phyloP scores from a whole-genome alignment of 2,888 invertebrate species.

The Cosmopolites sordidus region DNA sequence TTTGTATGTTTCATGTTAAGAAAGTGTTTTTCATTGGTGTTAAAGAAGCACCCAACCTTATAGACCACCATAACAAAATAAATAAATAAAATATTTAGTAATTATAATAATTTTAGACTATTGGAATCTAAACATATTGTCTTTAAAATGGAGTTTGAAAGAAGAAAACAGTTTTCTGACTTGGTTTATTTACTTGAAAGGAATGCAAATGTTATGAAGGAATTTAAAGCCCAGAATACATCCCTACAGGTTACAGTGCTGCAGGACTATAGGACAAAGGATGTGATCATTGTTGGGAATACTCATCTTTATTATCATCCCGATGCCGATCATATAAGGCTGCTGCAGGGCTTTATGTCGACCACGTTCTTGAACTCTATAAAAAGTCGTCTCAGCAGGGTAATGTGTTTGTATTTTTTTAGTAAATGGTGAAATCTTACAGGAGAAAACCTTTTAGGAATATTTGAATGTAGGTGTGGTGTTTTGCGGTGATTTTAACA shows the following conservation, averaged over 20 bases:
- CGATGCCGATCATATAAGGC: conserved; percentile 80
- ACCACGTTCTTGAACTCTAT: conserved; percentile 20
- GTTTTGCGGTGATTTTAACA: conserved; percentile 92
- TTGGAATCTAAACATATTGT: conserved; percentile 52
- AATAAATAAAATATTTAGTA: neutral
- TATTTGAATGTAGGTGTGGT: conserved; percentile 58
- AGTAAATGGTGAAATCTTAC: no score
- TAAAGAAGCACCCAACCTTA: no score
- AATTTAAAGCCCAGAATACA: conserved; percentile 61
- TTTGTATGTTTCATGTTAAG: no score
- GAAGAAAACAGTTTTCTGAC: conserved; percentile 49
- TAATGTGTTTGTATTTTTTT: conserved; percentile 13
- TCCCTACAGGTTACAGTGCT: conserved; percentile 58
- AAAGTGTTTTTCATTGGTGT: no score
- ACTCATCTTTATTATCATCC: conserved; percentile 94
- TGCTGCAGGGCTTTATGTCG: conserved; percentile 52
- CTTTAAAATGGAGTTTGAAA: conserved; percentile 56
- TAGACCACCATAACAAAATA: no score
- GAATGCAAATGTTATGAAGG: conserved; percentile 54
- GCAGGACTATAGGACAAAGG: conserved; percentile 53
- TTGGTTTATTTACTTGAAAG: conserved; percentile 57
- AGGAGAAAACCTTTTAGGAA: conserved; percentile 14
- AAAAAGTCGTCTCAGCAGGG: conserved; percentile 17
- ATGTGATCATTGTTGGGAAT: conserved; percentile 63
- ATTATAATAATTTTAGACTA: conserved; percentile 41